A percentile compares a stretch with the other conserved stretches of the same genome.
Conservation (phyloP, 2,888 invertebrate genomes). For the Machimus atricapillus region DNA sequence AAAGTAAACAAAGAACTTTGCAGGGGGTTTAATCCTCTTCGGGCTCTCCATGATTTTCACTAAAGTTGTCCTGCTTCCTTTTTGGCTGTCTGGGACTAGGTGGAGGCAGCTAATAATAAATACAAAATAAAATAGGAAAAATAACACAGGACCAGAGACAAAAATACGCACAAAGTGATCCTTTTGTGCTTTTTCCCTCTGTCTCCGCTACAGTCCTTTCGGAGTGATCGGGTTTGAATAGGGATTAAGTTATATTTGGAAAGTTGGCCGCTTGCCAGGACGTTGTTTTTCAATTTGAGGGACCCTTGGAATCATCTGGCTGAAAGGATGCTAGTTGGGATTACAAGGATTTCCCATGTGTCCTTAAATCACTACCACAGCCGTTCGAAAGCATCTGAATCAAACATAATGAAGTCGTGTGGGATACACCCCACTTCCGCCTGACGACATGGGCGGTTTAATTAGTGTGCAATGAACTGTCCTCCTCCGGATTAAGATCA, state of each 20-base stretch:
- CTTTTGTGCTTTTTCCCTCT: not conserved
- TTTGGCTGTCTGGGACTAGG: not conserved
- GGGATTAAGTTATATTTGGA: not conserved
- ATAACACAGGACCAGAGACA: not conserved
- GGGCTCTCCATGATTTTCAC: not conserved
- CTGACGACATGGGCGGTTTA: not conserved
- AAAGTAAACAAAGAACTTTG: constrained; percentile 32
- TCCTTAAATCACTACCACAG: not conserved
- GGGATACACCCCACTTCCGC: not conserved
- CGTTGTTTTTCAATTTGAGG: not conserved
- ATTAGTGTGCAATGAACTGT: constrained; percentile 7
- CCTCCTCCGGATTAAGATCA: not conserved
- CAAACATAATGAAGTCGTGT: not conserved
- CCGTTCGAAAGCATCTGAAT: not conserved
- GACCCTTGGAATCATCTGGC: not conserved
- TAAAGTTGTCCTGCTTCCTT: not conserved
- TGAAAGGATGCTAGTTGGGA: not conserved
- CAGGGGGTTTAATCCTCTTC: not conserved
- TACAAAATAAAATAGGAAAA: not conserved
- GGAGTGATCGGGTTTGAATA: not conserved
- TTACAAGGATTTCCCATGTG: not conserved
- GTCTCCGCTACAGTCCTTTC: not conserved
- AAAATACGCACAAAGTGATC: not conserved
- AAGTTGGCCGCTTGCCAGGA: not conserved
- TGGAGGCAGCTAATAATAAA: not conserved